Evolutionary conservation across 1,140 invertebrate genomes (phyloP).

Genomic region (Saccostrea cuccullata): DNA sequence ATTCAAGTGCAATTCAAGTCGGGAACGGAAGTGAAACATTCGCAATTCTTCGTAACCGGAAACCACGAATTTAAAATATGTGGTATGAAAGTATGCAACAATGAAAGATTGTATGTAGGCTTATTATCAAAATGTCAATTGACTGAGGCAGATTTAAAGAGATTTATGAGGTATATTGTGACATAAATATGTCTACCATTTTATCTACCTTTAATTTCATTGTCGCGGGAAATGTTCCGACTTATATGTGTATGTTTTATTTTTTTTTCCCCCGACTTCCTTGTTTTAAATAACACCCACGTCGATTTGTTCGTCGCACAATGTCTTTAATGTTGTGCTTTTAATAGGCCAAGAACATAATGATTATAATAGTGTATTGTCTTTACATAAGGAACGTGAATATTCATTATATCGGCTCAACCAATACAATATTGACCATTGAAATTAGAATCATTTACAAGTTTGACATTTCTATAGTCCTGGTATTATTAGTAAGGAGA

Average conservation of each 20-base stretch:
- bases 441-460: too few relatives aligned
- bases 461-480: too few relatives aligned
- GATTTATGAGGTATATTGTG: neutral
- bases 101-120: neutral
- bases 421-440: too few relatives aligned
- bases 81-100: neutral
- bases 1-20: neutral
- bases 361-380: too few relatives aligned
- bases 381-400: too few relatives aligned
- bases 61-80: neutral
- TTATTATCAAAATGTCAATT: neutral
- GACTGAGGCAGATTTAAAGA: neutral
- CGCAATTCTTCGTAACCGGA: constrained; percentile 11
- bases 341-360: too few relatives aligned
- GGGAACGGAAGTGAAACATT: constrained; percentile 14
- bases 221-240: neutral
- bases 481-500: too few relatives aligned
- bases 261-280: neutral
- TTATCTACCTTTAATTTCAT: neutral
- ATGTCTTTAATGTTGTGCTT: too few relatives aligned
- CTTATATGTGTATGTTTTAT: neutral
- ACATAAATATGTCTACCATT: neutral
- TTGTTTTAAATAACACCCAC: neutral
- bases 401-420: too few relatives aligned
- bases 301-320: neutral